A percentile compares a stretch with the other conserved stretches of the same genome.
phyloP scores from a whole-genome alignment of 1,140 invertebrate species.

The Lepidurus arcticus region DNA sequence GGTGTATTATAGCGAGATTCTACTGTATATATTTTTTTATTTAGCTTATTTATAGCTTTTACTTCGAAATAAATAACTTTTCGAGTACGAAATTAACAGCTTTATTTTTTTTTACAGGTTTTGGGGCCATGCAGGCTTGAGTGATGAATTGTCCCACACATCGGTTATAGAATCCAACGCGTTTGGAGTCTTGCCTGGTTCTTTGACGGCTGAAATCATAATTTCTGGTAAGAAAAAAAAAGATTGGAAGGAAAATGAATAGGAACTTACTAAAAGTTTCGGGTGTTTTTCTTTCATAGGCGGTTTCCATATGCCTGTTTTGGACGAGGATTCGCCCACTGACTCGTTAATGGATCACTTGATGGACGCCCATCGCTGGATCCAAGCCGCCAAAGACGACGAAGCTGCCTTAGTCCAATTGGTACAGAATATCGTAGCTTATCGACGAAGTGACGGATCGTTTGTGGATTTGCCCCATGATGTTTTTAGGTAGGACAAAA shows the following conservation, averaged over 20 bases:
- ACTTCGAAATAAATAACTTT: no score
- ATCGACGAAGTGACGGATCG: neutral
- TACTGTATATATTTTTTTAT: no score
- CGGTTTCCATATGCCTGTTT: neutral
- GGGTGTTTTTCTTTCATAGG: neutral
- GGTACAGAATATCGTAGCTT: constrained; percentile 9
- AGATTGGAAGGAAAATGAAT: neutral
- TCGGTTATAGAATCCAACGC: neutral
- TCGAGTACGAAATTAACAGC: no score
- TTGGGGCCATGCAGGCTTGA: neutral
- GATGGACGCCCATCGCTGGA: neutral
- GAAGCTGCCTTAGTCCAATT: neutral
- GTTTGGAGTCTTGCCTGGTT: neutral
- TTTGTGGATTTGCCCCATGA: neutral
- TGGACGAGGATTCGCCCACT: neutral
- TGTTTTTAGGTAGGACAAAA: neutral
- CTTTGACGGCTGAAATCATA: neutral
- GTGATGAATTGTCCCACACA: neutral
- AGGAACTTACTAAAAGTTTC: neutral
- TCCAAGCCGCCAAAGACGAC: neutral
- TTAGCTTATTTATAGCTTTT: no score
- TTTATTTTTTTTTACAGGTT: neutral
- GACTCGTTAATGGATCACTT: neutral
- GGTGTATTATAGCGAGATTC: no score
- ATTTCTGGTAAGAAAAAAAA: neutral